Percentiles rank a stretch among this genome's conserved stretches.
phyloP scores from a whole-genome alignment of 2,888 invertebrate species.

The Xanthorhoe spadicearia region DNA sequence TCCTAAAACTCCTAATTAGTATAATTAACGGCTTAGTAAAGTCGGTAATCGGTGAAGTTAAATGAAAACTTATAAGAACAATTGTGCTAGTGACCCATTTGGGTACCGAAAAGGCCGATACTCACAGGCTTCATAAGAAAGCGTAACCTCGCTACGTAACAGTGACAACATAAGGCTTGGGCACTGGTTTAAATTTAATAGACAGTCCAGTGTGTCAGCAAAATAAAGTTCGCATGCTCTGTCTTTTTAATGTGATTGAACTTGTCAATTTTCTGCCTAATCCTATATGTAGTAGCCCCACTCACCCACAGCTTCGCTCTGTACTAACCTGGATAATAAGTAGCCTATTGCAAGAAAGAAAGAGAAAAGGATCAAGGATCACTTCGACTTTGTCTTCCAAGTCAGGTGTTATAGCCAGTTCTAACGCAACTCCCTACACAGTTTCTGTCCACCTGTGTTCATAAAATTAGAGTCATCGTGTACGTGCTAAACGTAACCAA shows the following conservation, averaged over 20 bases:
- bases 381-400: too few species aligned
- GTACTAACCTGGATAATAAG: too few species aligned
- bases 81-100: neutral
- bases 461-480: neutral
- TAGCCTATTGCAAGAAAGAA: too few species aligned
- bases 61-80: neutral
- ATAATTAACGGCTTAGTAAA: too few species aligned
- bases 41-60: neutral
- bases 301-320: too few species aligned
- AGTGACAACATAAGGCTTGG: slow-evolving; percentile 6
- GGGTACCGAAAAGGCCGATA: neutral
- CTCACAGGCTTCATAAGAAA: neutral
- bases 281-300: too few species aligned
- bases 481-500: neutral
- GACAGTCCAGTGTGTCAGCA: neutral
- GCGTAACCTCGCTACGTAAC: slow-evolving; percentile 9
- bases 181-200: neutral
- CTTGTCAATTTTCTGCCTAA: too few species aligned
- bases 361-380: too few species aligned
- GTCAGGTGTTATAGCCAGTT: too few species aligned
- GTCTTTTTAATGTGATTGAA: neutral
- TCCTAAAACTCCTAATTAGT: too few species aligned
- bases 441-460: neutral
- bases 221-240: too few species aligned
- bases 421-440: too few species aligned